Evolutionary conservation across 2,888 invertebrate genomes (phyloP), one percentile per base, ranked within the genome.

Genomic region (Crocallis elinguaria): DNA sequence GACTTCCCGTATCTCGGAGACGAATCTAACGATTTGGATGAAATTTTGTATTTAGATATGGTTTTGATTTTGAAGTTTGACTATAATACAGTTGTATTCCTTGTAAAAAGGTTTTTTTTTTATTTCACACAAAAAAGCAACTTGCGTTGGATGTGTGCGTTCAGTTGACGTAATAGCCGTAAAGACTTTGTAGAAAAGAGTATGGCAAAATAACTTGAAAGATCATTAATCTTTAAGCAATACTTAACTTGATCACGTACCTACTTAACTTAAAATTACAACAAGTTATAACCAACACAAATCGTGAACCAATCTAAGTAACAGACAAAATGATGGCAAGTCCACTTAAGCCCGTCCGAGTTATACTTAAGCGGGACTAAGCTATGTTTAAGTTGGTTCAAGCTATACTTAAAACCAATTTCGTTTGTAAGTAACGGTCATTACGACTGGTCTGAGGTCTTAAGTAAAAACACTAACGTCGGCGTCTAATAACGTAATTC

Each of bases 401-500:
- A 73, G 71, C 62, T 81, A 82, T 83, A 78, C 74, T 84, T 82
- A 80, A 59, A 63, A 51, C 68, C 75, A 77, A 84, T 81, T 76
- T 66, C 52, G 63, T 60, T 51, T 44, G 63, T 79, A 82, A 83
- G 75, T 73, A 66, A 73, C 62, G 71, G 73, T 79, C 71, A 84
- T 85, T 86, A 82, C 60, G 60, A 50, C 17, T 13, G 45, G 43
- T 48, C 64, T 71, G 69, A 66, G 72, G 66, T 71, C 71, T 78
- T 75, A 79, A 81, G 79, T 81, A 79, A 83, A 82, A 87, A 85
- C 81, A 78, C 73, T 77, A 73, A 66, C 68, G 67, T 64, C 66
- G 69, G 60, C 53, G 67, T 72, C 76, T 84, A 82, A 86, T 82
- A 75, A 81, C 69, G 75, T 86, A 85, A 88, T 85, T 71, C 76